Conservation (phyloP, 1,140 invertebrate species). For the Anoplophora glabripennis region DNA sequence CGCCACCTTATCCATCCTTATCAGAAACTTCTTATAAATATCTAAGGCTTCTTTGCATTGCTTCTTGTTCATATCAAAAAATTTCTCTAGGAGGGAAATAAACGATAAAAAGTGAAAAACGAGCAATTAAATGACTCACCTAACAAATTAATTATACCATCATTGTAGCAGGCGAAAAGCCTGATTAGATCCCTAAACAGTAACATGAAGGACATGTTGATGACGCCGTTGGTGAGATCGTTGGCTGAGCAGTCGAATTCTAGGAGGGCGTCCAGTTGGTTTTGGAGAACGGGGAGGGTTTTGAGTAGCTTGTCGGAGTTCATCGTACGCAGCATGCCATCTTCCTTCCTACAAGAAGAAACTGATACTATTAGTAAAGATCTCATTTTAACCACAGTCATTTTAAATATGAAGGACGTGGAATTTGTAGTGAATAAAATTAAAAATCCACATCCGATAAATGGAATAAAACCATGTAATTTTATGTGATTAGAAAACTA, state of each 20-base stretch:
- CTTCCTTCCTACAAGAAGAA: constrained; percentile 78
- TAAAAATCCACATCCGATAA: no score
- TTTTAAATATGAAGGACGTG: no score
- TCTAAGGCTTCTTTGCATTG: constrained; percentile 96
- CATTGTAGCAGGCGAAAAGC: constrained; percentile 99
- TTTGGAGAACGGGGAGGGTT: constrained; percentile 92
- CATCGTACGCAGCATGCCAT: constrained; percentile 95
- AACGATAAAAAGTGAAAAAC: constrained; percentile 1
- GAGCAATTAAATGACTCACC: constrained; percentile 54
- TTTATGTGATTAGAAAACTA: no score
- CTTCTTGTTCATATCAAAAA: constrained; percentile 99
- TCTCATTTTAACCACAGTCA: neutral
- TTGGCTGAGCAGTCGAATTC: constrained; percentile 98
- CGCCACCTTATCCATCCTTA: constrained; percentile 96
- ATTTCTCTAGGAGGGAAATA: constrained; percentile 72
- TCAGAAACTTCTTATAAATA: constrained; percentile 98
- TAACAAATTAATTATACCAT: constrained; percentile 98
- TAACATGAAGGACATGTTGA: constrained; percentile 98
- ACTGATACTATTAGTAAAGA: neutral
- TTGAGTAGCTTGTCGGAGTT: constrained; percentile 96
- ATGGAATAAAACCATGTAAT: no score
- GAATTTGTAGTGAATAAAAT: no score
- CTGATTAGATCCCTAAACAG: constrained; percentile 98
- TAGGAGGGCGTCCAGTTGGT: constrained; percentile 90
- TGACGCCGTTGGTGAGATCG: constrained; percentile 97